Base-by-base conservation (phyloP, 1,140 invertebrate species). In the Heliconius himera region DNA sequence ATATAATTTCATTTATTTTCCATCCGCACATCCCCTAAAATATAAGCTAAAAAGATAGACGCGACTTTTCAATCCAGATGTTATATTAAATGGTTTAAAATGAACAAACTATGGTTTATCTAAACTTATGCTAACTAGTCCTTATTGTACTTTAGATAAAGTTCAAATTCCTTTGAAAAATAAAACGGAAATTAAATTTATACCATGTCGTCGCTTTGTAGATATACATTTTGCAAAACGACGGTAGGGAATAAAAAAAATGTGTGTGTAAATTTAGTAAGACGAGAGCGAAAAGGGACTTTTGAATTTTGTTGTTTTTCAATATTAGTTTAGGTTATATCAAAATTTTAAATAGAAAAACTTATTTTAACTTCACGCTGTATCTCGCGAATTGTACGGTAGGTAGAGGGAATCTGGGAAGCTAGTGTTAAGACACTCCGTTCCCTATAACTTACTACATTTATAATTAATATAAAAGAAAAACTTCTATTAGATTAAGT, bases 211-310 rank as follows among this genome's bases (percentile, higher is more conserved):
- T 70, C 77, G 22, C 49, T 78, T 81, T 78, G 72, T 78, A 81
- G 71, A 81, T 56, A 41, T 70, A 79, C 73, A 72, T 80, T 79
- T 81, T 20, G 54, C 79, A 54, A 51, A 80, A 81, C 71, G 51
- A 74, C n/a, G 36, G 77, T 36, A 26, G 81, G 77, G 73, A 54
- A 74, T 70, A 60, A 83, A 82, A 83, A 85, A 83, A 85, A 86
- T 86, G 82, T 85, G 89, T 88, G 83, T 86, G 85, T 87, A 89
- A 91, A 90, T 91, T 90, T 89, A 91, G 88, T 38, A 60, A 76
- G 78, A 74, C 66, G 60, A 79, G 74, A 79, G 81, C 79, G 76
- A 82, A 82, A 78, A 81, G 81, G 8, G 54, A 56, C 9, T 29
- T 29, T 56, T 16, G 16, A 56, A 6, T 29, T 66, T 66, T 1